Base-by-base conservation (phyloP, 2,888 invertebrate genomes). In the Xestia ashworthii region DNA sequence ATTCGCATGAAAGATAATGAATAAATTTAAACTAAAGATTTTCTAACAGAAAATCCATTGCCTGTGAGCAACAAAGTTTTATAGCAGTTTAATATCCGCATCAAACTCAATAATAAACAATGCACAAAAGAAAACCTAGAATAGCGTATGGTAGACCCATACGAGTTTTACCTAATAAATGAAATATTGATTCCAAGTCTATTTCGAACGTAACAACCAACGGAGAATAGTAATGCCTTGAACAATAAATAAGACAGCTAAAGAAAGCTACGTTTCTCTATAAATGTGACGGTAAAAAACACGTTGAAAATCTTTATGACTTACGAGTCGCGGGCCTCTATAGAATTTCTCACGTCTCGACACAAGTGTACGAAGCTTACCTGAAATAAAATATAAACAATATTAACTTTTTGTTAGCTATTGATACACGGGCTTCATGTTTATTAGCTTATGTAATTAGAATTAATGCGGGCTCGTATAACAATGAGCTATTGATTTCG, bases 281-380 rank as follows among this genome's bases (percentile, higher is more conserved):
- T 86, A 80, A 81, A 73, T 73, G 71, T 78, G 82, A 78, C 77
- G 85, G 50, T 81, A 85, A 88, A 86, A 88, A 79, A 83, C 83
- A 87, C 89, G 89, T 89, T 84, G 87, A 91, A 85, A 89, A 80
- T 85, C 81, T 89, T 91, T 89, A 91, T 85, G 86, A 86, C 88
- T 90, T 84, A 88, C 88, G 78, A 82, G 80, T 87, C 84, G 80
- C 86, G 81, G 65, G 48, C 75, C 64, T 84, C 81, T 86, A 90
- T 89, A 85, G 92, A 92, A 92, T 90, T 92, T 91, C 89, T 90
- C 91, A 91, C 90, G 85, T 84, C 80, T 82, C 72, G 74, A 76
- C 68, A 85, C 71, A 78, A 80, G 76, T 76, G 73, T 74, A 76
- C 71, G 77, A 78, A 82, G 80, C 90, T 90, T 92, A 92, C 92